Evolutionary conservation across 2,888 invertebrate genomes (phyloP).

Genomic region (Lithophane leautieri): DNA sequence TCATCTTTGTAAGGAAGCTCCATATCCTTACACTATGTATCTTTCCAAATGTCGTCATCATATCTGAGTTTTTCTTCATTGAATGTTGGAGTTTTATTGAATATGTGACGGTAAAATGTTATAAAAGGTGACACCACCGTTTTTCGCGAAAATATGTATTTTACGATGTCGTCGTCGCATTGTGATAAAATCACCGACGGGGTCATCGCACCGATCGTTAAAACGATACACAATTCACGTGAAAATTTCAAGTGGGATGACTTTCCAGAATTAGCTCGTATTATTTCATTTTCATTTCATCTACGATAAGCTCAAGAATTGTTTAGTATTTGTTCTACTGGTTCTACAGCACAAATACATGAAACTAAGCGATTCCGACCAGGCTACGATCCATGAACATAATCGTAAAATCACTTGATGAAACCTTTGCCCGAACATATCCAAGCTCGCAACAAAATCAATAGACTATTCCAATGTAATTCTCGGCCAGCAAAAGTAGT

Average conservation of each 20-base stretch:
- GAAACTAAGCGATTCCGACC: conserved; percentile 34
- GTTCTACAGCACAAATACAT: conserved; percentile 29
- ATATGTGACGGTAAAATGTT: conserved; percentile 35
- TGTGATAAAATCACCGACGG: conserved; percentile 77
- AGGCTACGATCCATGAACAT: conserved; percentile 41
- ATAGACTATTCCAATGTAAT: conserved; percentile 56
- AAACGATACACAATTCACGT: conserved; percentile 66
- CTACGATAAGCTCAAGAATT: conserved; percentile 14
- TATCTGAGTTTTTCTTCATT: conserved; percentile 33
- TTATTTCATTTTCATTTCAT: conserved; percentile 44
- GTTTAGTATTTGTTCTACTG: conserved; percentile 12
- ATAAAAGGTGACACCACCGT: conserved; percentile 69
- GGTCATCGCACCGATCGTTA: conserved; percentile 74
- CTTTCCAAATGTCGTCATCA: conserved; percentile 39
- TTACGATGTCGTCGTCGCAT: conserved; percentile 73
- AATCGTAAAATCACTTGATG: conserved; percentile 57
- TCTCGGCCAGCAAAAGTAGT: conserved; percentile 43
- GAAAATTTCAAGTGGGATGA: conserved; percentile 65
- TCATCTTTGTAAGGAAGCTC: conserved; percentile 32
- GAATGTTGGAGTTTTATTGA: conserved; percentile 33
- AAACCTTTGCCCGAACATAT: conserved; percentile 46
- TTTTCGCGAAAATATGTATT: conserved; percentile 74
- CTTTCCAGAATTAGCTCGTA: conserved; percentile 66
- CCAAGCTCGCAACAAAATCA: conserved; percentile 46
- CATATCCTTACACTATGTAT: conserved; percentile 32